Evolutionary conservation across 2,888 invertebrate genomes (phyloP).

Genomic region (Caenorhabditis zanzibari): DNA sequence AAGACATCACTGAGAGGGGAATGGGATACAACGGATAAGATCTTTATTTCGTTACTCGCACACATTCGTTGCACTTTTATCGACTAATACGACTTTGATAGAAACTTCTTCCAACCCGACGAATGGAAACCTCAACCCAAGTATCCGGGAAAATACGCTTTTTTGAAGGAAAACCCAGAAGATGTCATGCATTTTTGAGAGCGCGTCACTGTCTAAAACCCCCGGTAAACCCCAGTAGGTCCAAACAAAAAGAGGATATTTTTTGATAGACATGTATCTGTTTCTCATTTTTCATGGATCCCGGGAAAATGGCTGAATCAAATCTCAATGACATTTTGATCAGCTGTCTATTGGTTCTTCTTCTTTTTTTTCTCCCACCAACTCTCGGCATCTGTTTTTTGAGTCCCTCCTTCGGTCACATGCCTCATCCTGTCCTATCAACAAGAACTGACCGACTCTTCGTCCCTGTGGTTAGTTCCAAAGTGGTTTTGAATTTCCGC

Average conservation of each 20-base stretch:
- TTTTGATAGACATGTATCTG: constrained; percentile 4
- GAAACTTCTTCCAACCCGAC: too few species aligned
- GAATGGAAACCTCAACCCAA: not conserved
- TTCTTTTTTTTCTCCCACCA: constrained; percentile 11
- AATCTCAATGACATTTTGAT: constrained; percentile 27
- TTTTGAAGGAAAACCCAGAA: not conserved
- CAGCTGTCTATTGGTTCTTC: constrained; percentile 49
- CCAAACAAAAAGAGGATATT: constrained; percentile 8
- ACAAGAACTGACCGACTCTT: constrained; percentile 51
- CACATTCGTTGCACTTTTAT: too few species aligned
- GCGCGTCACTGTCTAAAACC: constrained; percentile 14
- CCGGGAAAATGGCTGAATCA: constrained; percentile 2
- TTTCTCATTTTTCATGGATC: constrained; percentile 17
- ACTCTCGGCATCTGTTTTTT: constrained; percentile 50
- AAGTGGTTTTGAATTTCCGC: constrained; percentile 47
- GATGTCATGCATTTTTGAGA: constrained; percentile 55
- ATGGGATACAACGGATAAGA: too few species aligned
- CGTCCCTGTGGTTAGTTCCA: constrained; percentile 5
- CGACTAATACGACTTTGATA: too few species aligned
- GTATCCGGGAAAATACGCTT: not conserved
- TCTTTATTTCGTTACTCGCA: too few species aligned
- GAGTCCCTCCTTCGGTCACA: constrained; percentile 52
- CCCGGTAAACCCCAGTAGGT: constrained; percentile 7
- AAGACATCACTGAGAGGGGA: too few species aligned
- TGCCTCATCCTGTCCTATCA: constrained; percentile 43